Percentiles rank a stretch among this genome's conserved stretches.
Conservation (phyloP, 2,797 vertebrate species). For the Nothura maculosa region DNA sequence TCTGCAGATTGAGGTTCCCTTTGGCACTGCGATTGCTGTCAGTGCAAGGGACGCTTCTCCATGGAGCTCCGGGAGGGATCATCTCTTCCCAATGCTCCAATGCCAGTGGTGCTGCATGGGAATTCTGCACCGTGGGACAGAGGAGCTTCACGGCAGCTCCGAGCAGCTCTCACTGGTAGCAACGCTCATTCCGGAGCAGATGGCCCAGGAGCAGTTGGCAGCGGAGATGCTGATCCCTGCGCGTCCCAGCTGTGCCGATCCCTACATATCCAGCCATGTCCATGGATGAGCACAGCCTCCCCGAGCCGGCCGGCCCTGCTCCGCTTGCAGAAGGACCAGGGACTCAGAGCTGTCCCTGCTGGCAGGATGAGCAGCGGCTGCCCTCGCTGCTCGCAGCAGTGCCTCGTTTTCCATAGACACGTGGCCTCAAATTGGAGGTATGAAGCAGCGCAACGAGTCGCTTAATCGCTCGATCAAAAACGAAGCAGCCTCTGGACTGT, state of each 20-base stretch:
- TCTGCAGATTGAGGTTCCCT: conserved; percentile 58
- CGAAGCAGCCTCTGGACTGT: not conserved
- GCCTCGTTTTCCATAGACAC: not conserved
- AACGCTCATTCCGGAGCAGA: not conserved
- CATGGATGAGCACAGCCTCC: not conserved
- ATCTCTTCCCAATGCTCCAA: conserved; percentile 1
- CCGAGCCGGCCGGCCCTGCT: not conserved
- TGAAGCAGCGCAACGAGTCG: not conserved
- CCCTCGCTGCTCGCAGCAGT: not conserved
- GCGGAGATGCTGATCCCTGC: not conserved
- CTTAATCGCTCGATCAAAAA: not conserved
- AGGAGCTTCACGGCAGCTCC: not conserved
- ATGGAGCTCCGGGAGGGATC: not conserved
- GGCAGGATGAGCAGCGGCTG: not conserved
- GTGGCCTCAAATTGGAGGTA: not conserved
- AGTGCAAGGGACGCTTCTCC: conserved; percentile 32
- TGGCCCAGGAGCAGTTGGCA: not conserved
- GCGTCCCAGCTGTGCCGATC: not conserved
- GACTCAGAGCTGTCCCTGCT: not conserved
- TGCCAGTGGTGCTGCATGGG: not conserved
- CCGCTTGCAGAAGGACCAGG: not conserved
- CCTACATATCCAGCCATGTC: not conserved
- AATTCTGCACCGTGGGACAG: not conserved
- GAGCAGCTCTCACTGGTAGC: not conserved
- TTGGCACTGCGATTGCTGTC: conserved; percentile 56